phyloP scores from a whole-genome alignment of 2,797 vertebrate species.

The Lepilemur ruficaudatus region DNA sequence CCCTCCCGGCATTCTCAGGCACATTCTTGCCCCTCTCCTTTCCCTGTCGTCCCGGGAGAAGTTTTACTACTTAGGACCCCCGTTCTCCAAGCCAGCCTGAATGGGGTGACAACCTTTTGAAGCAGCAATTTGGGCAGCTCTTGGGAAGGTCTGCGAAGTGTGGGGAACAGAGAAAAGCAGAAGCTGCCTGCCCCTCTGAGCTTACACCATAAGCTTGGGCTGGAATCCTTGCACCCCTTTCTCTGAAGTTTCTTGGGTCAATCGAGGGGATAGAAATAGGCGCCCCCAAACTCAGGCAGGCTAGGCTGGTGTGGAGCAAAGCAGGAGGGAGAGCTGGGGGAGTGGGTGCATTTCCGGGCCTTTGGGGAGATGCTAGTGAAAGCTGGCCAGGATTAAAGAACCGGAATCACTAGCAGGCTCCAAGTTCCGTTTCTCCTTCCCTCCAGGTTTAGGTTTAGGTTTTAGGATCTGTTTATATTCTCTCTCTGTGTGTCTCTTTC shows the following conservation, averaged over 20 bases:
- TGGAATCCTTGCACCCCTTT: neutral
- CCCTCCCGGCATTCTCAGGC: neutral
- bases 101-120: neutral
- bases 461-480: slow-evolving; percentile 44
- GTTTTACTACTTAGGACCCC: neutral
- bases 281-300: neutral
- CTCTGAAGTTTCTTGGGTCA: slow-evolving; percentile 42
- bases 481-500: neutral
- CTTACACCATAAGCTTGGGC: neutral
- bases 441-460: slow-evolving; percentile 10
- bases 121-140: neutral
- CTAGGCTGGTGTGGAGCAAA: neutral
- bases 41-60: neutral
- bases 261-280: neutral
- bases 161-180: neutral
- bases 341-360: neutral
- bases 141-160: neutral
- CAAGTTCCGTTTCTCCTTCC: neutral
- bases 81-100: neutral
- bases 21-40: neutral
- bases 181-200: neutral
- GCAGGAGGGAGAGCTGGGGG: neutral
- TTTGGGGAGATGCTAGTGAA: neutral
- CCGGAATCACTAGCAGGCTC: neutral
- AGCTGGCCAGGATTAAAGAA: slow-evolving; percentile 37